Evolutionary conservation across 2,888 invertebrate genomes (phyloP), one percentile per base, ranked within the genome.

Genomic region (Hirtodrosophila duncani): DNA sequence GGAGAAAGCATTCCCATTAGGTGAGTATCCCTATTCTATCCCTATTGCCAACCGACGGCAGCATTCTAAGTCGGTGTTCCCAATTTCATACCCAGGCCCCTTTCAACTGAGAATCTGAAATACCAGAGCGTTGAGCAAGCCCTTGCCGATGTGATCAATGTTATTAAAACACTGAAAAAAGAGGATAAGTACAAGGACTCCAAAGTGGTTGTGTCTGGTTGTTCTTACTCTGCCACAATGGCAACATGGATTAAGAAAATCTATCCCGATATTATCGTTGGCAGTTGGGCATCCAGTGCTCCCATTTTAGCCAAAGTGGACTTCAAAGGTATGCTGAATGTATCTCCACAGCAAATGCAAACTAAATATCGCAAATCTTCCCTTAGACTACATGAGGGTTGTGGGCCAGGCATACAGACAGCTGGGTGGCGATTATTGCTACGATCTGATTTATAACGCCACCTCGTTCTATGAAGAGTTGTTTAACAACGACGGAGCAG

Each of bases 1-100:
- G 94, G 94, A 1, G 70, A 88, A 24, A 93, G 92, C 58, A 88
- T 88, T 60, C 94, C 94, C 0, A 91, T 90, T n/a, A 63, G 60
- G 93, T 94, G 85, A 88, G 89, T n/a, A n/a, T n/a, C n/a, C n/a
- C n/a, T n/a, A n/a, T n/a, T n/a, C n/a, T n/a, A n/a, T n/a, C n/a
- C n/a, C n/a, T n/a, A n/a, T n/a, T n/a, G n/a, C n/a, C n/a, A n/a
- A n/a, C n/a, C n/a, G n/a, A n/a, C n/a, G n/a, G n/a, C n/a, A n/a
- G n/a, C n/a, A 17, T 6, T 23, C 7, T 3, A 23, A 1, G 3
- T 6, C n/a, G n/a, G n/a, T 7, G 0, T n/a, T n/a, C n/a, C n/a
- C 9, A 33, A 16, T 3, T 0, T 1, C 0, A 8, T 26, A 1
- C n/a, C n/a, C n/a, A 50, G 49, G 13, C 49, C 57, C 1, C 20